Base-by-base conservation (phyloP, 2,888 invertebrate genomes). In the Rhimphoctona megacephalus region DNA sequence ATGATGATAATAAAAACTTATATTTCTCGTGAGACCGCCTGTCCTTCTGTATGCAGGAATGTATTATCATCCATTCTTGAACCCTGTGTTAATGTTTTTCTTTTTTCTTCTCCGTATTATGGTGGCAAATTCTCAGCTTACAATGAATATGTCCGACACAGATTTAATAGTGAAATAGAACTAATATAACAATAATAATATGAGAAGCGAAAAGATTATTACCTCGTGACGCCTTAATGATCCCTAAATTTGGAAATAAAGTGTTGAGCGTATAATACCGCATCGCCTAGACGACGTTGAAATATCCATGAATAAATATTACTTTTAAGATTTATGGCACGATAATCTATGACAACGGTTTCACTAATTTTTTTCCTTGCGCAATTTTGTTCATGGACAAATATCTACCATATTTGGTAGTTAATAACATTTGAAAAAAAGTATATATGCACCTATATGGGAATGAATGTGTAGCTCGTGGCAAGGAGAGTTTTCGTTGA, bases 131-230 rank as follows among this genome's bases (percentile, higher is more conserved):
- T 61, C 6, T 5, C 1, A 61, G 61, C 61, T 61, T 30, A 30
- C 6, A 61, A 30, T 1, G 61, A 61, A 61, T 30, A 30, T 61
- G 30, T 30, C 30, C 30, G 61, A 30, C 30, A 30, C 17, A 17
- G 17, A 61, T 61, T 61, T 61, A 61, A 30, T 61, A 30, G 61
- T 17, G 61, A 61, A 4, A 61, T 17, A 17, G 30, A 61, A 25
- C 30, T 61, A 30, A 61, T 61, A 9, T 61, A 17, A 61, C 61
- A 30, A 61, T 61, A 61, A 61, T 61, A 61, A 61, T 61, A 30
- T 61, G 61, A 61, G 30, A 61, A 30, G 30, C 14, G 30, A 61
- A 61, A 57, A 57, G 57, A 57, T 57, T 30, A 14, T 57, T 5
- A 57, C 14, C 57, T 57, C 14, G 25, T 25, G 57, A 57, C 14